phyloP scores from a whole-genome alignment of 2,113 vertebrate species.

The Pangasianodon gigas region DNA sequence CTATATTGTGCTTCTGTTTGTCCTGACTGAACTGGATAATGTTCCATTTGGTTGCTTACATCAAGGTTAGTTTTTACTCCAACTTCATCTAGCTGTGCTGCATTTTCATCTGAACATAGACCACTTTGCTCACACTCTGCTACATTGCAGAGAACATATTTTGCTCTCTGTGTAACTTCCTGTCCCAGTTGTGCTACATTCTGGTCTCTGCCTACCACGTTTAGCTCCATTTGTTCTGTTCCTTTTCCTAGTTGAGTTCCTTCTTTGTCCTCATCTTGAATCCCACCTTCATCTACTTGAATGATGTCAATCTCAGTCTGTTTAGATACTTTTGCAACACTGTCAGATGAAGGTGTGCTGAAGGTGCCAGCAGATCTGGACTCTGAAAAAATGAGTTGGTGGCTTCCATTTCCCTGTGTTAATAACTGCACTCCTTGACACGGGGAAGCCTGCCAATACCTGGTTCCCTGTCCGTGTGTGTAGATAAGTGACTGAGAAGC shows the following conservation, averaged over 20 bases:
- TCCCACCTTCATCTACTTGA: slow-evolving; percentile 8
- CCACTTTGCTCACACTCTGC: neutral
- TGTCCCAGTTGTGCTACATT: slow-evolving; percentile 7
- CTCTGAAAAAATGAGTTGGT: neutral
- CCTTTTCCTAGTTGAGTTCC: neutral
- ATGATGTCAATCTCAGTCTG: neutral
- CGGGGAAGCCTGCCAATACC: neutral
- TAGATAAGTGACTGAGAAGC: slow-evolving; percentile 31
- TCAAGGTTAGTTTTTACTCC: neutral
- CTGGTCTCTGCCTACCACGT: neutral
- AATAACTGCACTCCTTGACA: slow-evolving; percentile 25
- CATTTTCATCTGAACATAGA: neutral
- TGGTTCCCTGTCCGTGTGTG: slow-evolving; percentile 25
- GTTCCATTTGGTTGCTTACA: slow-evolving; percentile 9
- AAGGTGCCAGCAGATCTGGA: neutral
- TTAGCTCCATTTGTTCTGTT: slow-evolving; percentile 17
- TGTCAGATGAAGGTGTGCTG: slow-evolving; percentile 14
- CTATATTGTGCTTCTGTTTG: slow-evolving; percentile 37
- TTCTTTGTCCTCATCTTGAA: slow-evolving; percentile 25
- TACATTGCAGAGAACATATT: neutral
- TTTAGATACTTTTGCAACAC: neutral
- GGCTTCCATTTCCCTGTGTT: neutral
- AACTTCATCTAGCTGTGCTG: slow-evolving; percentile 21
- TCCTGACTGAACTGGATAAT: neutral
- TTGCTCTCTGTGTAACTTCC: neutral